phyloP scores from a whole-genome alignment of 2,888 invertebrate species.

The Xestobium rufovillosum region DNA sequence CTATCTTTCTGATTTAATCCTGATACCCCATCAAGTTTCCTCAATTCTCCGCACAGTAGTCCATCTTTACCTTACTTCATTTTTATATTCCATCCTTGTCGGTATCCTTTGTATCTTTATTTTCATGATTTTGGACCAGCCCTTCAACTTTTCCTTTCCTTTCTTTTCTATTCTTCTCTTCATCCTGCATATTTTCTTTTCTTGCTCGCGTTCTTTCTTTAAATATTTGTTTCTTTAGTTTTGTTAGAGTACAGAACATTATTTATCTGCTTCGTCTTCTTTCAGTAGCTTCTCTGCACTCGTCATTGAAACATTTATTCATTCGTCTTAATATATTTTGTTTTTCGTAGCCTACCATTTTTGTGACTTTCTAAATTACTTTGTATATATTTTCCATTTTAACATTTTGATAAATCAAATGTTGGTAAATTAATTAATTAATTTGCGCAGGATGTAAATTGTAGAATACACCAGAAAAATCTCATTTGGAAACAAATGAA shows the following conservation, averaged over 20 bases:
- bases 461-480: too few species aligned
- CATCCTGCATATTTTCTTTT: not conserved
- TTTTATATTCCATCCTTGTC: not conserved
- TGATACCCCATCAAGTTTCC: not conserved
- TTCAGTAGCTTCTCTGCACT: too few species aligned
- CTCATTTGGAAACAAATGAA: too few species aligned
- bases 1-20: not conserved
- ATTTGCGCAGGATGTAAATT: too few species aligned
- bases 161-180: slow-evolving; percentile 2
- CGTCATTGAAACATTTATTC: too few species aligned
- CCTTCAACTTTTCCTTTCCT: slow-evolving; percentile 1
- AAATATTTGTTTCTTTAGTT: not conserved
- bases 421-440: too few species aligned
- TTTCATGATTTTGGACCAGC: not conserved
- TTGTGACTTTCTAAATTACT: too few species aligned
- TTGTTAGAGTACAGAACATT: not conserved
- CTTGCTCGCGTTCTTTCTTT: not conserved
- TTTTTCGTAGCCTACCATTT: too few species aligned
- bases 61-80: not conserved
- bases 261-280: too few species aligned
- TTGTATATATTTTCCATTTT: too few species aligned
- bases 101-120: not conserved
- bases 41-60: not conserved
- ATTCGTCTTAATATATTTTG: too few species aligned
- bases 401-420: too few species aligned